Conservation (phyloP, 2,888 invertebrate species). For the Nephrotoma guestfalica region DNA sequence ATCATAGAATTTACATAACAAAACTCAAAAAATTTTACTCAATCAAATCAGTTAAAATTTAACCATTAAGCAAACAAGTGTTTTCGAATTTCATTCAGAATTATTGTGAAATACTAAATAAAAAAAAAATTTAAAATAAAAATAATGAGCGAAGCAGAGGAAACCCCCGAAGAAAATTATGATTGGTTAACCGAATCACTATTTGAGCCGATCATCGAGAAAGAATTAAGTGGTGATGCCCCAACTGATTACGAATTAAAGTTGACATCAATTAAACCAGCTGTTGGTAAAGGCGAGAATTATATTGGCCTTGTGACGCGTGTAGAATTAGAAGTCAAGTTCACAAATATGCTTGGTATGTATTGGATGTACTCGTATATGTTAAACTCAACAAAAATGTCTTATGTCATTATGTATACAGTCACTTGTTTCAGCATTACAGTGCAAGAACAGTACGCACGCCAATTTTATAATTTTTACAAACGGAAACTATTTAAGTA, state of each 20-base stretch:
- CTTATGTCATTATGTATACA: too few species aligned
- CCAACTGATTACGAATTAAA: neutral
- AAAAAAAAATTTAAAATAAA: neutral
- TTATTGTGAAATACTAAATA: too few species aligned
- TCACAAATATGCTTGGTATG: neutral
- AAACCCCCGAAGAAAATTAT: neutral
- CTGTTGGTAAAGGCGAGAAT: neutral
- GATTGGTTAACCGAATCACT: neutral
- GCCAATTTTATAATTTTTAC: too few species aligned
- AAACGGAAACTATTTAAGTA: too few species aligned
- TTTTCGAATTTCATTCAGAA: neutral
- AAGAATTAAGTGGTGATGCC: neutral
- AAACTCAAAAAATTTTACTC: neutral
- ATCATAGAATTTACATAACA: neutral
- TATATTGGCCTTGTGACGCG: neutral
- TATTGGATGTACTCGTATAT: neutral
- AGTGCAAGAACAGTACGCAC: too few species aligned
- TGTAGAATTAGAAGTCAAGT: neutral
- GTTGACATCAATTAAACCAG: neutral
- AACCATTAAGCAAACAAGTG: neutral
- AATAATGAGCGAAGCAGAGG: neutral
- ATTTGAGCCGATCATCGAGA: neutral
- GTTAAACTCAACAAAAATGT: too few species aligned
- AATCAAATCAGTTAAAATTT: neutral
- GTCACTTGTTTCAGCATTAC: too few species aligned